Conservation (phyloP, 2,888 invertebrate genomes). For the Thyatira batis region DNA sequence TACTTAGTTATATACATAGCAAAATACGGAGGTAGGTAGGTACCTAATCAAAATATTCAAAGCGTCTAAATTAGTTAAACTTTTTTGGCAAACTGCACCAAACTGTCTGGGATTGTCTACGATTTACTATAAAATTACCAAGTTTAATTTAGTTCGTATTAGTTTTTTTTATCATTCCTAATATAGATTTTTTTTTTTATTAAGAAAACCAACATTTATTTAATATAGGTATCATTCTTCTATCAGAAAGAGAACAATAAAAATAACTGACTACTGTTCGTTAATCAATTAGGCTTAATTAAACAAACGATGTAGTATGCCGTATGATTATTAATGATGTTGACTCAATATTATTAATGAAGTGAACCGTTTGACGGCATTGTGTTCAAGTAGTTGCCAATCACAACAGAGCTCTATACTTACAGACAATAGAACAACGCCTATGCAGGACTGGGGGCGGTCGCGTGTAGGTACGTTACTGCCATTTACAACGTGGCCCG, state of each 20-base stretch:
- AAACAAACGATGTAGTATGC: background rate
- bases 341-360: background rate
- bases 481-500: constrained; percentile 44
- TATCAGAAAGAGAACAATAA: too few species aligned
- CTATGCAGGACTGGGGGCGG: constrained; percentile 27
- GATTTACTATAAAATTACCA: background rate
- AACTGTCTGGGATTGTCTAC: background rate
- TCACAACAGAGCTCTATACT: constrained; percentile 7
- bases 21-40: background rate
- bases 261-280: too few species aligned
- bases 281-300: background rate
- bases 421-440: constrained; percentile 27
- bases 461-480: constrained; percentile 41
- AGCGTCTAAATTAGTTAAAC: background rate
- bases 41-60: background rate
- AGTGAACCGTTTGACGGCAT: constrained; percentile 4
- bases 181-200: too few species aligned
- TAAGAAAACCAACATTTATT: too few species aligned
- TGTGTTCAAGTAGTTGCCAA: constrained; percentile 17
- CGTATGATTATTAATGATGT: background rate
- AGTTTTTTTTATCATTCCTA: too few species aligned
- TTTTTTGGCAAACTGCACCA: background rate
- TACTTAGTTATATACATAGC: too few species aligned
- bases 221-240: too few species aligned
- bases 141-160: background rate